phyloP scores from a whole-genome alignment of 2,113 vertebrate genomes.

The Dolichotis patagonum region DNA sequence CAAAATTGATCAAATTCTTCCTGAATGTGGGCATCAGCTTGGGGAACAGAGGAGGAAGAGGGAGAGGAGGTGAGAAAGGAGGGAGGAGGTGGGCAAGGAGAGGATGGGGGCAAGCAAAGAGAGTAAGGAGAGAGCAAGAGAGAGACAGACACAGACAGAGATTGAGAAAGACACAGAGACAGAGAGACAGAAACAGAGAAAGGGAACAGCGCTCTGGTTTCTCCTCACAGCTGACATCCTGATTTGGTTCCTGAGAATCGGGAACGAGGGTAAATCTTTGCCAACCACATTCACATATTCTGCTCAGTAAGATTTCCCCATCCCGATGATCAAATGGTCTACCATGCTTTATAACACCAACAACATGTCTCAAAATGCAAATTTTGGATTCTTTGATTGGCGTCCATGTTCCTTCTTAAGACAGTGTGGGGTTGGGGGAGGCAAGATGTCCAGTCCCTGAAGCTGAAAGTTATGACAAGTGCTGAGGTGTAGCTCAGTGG shows the following conservation, averaged over 20 bases:
- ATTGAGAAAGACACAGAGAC: too few relatives aligned
- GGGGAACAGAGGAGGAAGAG: not conserved
- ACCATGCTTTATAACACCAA: accelerated
- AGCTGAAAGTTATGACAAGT: too few relatives aligned
- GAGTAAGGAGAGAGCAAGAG: not conserved
- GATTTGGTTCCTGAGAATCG: accelerated
- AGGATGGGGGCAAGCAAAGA: not conserved
- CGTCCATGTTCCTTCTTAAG: too few relatives aligned
- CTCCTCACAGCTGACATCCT: too few relatives aligned
- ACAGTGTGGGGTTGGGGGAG: not conserved
- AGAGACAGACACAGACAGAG: too few relatives aligned
- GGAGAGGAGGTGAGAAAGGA: not conserved
- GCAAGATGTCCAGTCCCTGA: not conserved
- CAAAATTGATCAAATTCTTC: not conserved
- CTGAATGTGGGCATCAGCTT: too few relatives aligned
- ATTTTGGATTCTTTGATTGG: not conserved
- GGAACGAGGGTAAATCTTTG: not conserved
- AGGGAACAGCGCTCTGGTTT: accelerated
- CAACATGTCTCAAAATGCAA: too few relatives aligned
- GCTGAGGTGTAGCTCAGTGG: not conserved
- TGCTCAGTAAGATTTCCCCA: accelerated
- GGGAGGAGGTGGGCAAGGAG: not conserved
- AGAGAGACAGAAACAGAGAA: too few relatives aligned
- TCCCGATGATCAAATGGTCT: not conserved
- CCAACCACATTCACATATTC: not conserved